Percentiles rank a stretch among this genome's conserved stretches.
These are phyloP conservation scores for Ceyx margarethae DNA, from an alignment of 2,113 vertebrate species.

Conservation along the genomic window DNA sequence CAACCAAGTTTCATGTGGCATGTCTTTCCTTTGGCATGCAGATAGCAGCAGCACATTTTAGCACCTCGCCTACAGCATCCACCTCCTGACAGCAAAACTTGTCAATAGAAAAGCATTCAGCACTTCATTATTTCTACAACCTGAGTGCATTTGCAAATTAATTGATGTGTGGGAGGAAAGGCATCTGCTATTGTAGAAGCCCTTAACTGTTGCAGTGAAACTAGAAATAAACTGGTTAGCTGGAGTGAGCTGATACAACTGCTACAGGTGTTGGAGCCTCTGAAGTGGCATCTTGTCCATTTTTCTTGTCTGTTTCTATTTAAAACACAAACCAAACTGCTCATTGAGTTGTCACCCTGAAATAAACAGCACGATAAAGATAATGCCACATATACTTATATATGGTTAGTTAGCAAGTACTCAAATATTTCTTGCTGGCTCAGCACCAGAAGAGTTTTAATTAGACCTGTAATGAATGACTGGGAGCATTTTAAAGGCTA, in stretches of 20 bases:
- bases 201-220: conserved; percentile 60
- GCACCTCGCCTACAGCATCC: conserved; percentile 64
- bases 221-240: conserved; percentile 63
- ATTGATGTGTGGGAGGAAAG: conserved; percentile 79
- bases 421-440: conserved; percentile 43
- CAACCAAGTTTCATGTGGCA: neutral
- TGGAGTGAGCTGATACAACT: conserved; percentile 27
- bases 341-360: neutral
- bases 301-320: neutral
- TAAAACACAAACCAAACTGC: neutral
- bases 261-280: conserved; percentile 40
- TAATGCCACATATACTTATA: neutral
- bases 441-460: conserved; percentile 54
- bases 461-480: conserved; percentile 56
- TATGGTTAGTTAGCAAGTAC: neutral
- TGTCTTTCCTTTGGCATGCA: neutral
- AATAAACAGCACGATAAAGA: neutral
- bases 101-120: conserved; percentile 58
- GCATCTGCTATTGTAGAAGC: conserved; percentile 80
- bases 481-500: conserved; percentile 48
- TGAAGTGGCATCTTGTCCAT: neutral
- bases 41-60: conserved; percentile 10
- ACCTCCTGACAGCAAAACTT: conserved; percentile 61
- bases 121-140: conserved; percentile 79
- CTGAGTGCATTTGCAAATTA: conserved; percentile 81